Base-by-base conservation (phyloP, 2,888 invertebrate genomes). In the Chaetoderma sp. region DNA sequence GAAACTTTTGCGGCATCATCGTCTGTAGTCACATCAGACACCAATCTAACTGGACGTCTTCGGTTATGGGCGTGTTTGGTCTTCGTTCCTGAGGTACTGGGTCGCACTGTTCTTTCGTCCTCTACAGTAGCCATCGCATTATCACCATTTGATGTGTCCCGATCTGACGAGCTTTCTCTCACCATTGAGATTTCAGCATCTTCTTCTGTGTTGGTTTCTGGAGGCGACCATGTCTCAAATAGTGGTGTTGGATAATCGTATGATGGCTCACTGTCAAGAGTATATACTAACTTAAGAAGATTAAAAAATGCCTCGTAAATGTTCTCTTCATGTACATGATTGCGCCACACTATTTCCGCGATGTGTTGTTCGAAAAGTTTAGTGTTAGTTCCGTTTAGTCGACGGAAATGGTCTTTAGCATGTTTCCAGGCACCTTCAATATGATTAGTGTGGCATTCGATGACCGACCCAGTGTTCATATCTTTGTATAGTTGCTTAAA, bases 81-180 rank as follows among this genome's bases (percentile, higher is more conserved):
- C n/a, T n/a, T n/a, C n/a, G n/a, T n/a, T n/a, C n/a, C n/a, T n/a
- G n/a, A n/a, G n/a, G n/a, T n/a, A n/a, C n/a, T n/a, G n/a, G n/a
- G n/a, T n/a, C n/a, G n/a, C n/a, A n/a, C n/a, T n/a, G n/a, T n/a
- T n/a, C n/a, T n/a, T n/a, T n/a, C n/a, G n/a, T n/a, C n/a, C n/a
- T n/a, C n/a, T n/a, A 27, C 54, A 30, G 52, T 50, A 60, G 59
- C 56, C 76, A 68, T 78, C 72, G 72, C 67, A 74, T 78, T 76
- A 66, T 64, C 66, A 74, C 79, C 78, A 76, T 80, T 79, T 79
- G 79, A 50, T 49, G 57, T 56, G 59, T 70, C 68, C 67, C n/a
- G n/a, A n/a, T n/a, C n/a, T n/a, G n/a, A n/a, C n/a, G n/a, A n/a
- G n/a, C n/a, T n/a, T n/a, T n/a, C n/a, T n/a, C n/a, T n/a, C n/a